Base-by-base conservation (phyloP, 2,888 invertebrate species). In the Phymatocera aterrima region DNA sequence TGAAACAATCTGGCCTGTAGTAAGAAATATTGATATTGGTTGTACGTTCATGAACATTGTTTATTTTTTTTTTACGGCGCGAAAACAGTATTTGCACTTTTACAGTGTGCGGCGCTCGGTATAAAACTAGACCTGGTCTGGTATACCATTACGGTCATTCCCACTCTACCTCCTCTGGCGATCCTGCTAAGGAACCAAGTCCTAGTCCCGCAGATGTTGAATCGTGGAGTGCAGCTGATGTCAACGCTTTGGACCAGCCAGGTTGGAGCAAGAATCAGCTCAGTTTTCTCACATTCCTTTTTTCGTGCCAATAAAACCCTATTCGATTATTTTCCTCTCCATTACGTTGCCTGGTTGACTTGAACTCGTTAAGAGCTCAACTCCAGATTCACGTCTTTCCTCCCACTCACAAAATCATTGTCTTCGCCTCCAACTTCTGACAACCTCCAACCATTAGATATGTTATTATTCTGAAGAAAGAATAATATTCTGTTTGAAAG, bases 101-200 rank as follows among this genome's bases (percentile, higher is more conserved):
- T 94, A 91, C 94, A 97, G 97, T 97, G 91, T 98, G 98, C 94
- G 96, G 97, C 91, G 97, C 97, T 88, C 95, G 97, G 90, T 98
- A 98, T 95, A 98, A 98, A 94, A 98, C 98, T 83, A 94, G 98
- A 85, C 97, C 98, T 84, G 98, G 98, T 85, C 94, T 98, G 90
- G 97, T 97, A 87, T 98, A 98, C 93, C 98, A 98, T 94, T 97
- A 96, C 94, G 95, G 96, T 89, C 97, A 97, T 93, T 96, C 96
- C 89, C 97, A 97, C 94, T 90, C 90, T 90, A 90, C 89, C 89
- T 90, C 90, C 90, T 90, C 90, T 86, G 90, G 90, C 88, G 90
- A 90, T 88, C 90, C 90, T 90, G 90, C 90, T 89, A 90, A 90
- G 90, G 90, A 90, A 90, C 90, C 89, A 90, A 90, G 90, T 90